phyloP scores from a whole-genome alignment of 2,888 invertebrate genomes.

The Chironomus tentans region DNA sequence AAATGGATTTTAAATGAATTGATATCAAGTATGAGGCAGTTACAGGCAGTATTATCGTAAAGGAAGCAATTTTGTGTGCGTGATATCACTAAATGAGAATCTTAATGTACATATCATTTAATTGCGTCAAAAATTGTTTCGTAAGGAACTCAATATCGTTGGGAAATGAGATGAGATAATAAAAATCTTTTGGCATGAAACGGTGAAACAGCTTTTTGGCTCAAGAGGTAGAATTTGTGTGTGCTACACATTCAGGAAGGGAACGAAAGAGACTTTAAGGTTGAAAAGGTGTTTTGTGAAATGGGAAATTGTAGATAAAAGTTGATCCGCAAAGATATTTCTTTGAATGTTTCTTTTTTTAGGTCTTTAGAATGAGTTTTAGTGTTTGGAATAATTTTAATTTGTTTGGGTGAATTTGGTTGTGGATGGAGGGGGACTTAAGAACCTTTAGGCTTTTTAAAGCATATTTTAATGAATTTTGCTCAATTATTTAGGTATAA shows the following conservation, averaged over 20 bases:
- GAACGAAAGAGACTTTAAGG: not conserved
- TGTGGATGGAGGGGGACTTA: too few relatives aligned
- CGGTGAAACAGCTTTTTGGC: not conserved
- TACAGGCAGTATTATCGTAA: not conserved
- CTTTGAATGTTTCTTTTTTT: not conserved
- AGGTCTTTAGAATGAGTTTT: too few relatives aligned
- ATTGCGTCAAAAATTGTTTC: not conserved
- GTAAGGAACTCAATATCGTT: not conserved
- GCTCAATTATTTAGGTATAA: too few relatives aligned
- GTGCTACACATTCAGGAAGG: not conserved
- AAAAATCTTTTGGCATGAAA: not conserved
- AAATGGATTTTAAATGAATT: conserved; percentile 23
- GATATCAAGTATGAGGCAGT: not conserved
- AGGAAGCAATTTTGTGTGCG: conserved; percentile 23
- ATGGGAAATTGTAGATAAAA: too few relatives aligned
- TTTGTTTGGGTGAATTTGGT: too few relatives aligned
- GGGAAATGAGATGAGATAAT: not conserved
- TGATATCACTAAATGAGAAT: conserved; percentile 24
- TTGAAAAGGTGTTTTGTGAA: too few relatives aligned
- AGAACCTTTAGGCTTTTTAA: too few relatives aligned
- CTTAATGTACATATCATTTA: conserved; percentile 13
- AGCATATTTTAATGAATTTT: too few relatives aligned
- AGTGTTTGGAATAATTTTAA: too few relatives aligned
- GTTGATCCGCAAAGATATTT: not conserved
- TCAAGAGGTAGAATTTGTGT: too few relatives aligned